Percentiles rank a stretch among this genome's conserved stretches.
Conservation (phyloP, 2,888 invertebrate species). For the Nebria salina region DNA sequence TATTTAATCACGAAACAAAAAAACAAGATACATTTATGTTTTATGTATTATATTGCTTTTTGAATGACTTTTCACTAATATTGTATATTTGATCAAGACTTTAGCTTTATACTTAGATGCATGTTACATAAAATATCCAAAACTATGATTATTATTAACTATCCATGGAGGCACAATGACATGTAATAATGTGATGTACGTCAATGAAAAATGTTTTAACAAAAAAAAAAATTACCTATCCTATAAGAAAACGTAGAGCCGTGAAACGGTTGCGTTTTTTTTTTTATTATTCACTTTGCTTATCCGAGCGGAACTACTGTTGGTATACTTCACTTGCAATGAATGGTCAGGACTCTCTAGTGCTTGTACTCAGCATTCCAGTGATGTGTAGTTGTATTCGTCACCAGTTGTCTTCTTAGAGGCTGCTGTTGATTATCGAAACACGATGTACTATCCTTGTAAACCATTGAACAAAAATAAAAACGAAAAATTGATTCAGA, state of each 20-base stretch:
- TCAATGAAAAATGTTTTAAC: not conserved
- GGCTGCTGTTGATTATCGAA: slow-evolving; percentile 32
- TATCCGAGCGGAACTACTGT: slow-evolving; percentile 19
- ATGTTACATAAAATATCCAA: slow-evolving; percentile 34
- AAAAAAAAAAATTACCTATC: slow-evolving; percentile 29
- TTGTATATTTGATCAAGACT: slow-evolving; percentile 47
- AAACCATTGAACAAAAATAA: slow-evolving; percentile 41
- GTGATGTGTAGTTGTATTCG: slow-evolving; percentile 44
- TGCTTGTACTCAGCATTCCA: slow-evolving; percentile 46
- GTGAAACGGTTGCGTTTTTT: not conserved
- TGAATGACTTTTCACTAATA: slow-evolving; percentile 35
- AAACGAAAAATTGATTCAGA: slow-evolving; percentile 34
- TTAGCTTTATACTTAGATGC: slow-evolving; percentile 47
- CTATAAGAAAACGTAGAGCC: slow-evolving; percentile 19
- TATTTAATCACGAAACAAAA: slow-evolving; percentile 26
- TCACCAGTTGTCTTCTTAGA: slow-evolving; percentile 28
- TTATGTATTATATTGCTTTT: slow-evolving; percentile 42
- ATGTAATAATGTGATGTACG: slow-evolving; percentile 33
- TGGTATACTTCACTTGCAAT: slow-evolving; percentile 38
- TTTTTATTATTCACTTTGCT: not conserved
- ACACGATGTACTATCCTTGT: slow-evolving; percentile 46
- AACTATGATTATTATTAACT: slow-evolving; percentile 13
- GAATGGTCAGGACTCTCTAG: slow-evolving; percentile 28
- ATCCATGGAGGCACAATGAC: slow-evolving; percentile 45
- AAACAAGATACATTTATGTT: slow-evolving; percentile 13